phyloP scores from a whole-genome alignment of 2,113 vertebrate genomes.

The Urocolius indicus region DNA sequence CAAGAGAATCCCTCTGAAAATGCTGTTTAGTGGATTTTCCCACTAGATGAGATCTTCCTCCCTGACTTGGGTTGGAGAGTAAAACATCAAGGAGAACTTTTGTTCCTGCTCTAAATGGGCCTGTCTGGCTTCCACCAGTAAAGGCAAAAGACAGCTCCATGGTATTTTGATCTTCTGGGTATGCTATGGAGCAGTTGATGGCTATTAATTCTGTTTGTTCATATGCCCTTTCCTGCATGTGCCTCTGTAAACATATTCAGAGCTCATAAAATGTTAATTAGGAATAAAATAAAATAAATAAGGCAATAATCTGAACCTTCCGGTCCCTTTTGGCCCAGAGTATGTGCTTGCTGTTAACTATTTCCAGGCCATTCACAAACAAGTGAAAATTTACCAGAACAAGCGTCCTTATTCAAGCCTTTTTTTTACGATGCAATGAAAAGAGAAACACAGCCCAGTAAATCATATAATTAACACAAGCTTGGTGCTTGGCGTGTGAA shows the following conservation, averaged over 20 bases:
- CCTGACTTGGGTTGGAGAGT: not conserved
- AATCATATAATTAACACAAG: constrained; percentile 64
- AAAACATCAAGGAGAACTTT: not conserved
- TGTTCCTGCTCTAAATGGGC: not conserved
- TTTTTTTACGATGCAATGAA: constrained; percentile 55
- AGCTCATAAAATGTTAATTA: constrained; percentile 66
- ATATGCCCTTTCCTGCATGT: not conserved
- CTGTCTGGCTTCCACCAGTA: not conserved
- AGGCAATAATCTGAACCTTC: constrained; percentile 49
- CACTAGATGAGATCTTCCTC: not conserved
- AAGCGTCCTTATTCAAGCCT: constrained; percentile 25
- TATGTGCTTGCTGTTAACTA: not conserved
- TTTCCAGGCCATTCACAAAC: constrained; percentile 39
- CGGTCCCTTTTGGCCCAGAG: not conserved
- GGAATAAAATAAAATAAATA: constrained; percentile 70
- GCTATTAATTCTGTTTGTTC: constrained; percentile 45
- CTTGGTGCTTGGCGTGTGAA: constrained; percentile 56
- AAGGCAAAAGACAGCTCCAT: not conserved
- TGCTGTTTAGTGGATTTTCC: not conserved
- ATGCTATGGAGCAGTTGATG: not conserved
- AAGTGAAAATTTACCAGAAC: constrained; percentile 54
- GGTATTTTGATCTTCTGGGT: not conserved
- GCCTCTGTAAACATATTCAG: constrained; percentile 59
- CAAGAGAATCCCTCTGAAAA: not conserved
- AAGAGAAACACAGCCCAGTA: constrained; percentile 31